Conservation (phyloP, 2,797 vertebrate species). For the Triplophysa yarkandensis region DNA sequence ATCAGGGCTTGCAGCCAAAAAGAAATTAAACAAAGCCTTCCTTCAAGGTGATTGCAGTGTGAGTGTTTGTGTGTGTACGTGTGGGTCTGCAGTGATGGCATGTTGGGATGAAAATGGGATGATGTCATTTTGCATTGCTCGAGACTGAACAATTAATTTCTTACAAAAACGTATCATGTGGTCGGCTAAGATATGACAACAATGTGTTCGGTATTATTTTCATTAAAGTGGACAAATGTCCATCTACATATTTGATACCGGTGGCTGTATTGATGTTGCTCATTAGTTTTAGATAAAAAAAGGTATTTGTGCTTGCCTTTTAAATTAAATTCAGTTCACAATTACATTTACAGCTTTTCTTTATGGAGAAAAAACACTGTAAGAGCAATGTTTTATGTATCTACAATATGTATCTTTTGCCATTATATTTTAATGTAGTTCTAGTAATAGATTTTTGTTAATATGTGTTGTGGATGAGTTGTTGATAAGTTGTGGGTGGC, state of each 20-base stretch:
- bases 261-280: background rate
- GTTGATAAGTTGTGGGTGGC: too few species aligned
- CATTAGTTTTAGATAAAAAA: background rate
- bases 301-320: constrained; percentile 1
- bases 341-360: background rate
- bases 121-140: constrained; percentile 40
- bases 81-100: constrained; percentile 33
- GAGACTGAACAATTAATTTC: background rate
- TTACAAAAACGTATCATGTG: constrained; percentile 57
- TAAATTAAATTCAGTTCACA: background rate
- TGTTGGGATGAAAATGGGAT: constrained; percentile 40
- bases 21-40: constrained; percentile 77
- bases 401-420: too few species aligned
- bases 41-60: constrained; percentile 63
- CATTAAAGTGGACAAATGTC: constrained; percentile 37
- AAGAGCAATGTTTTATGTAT: background rate
- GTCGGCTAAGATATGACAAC: constrained; percentile 51
- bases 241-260: background rate
- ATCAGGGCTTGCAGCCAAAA: constrained; percentile 73
- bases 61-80: constrained; percentile 19
- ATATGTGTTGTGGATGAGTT: too few species aligned
- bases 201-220: constrained; percentile 27
- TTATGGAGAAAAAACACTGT: background rate
- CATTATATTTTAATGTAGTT: too few species aligned
- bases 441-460: too few species aligned